Base-by-base conservation (phyloP, 2,113 vertebrate genomes). In the Urocolius indicus region DNA sequence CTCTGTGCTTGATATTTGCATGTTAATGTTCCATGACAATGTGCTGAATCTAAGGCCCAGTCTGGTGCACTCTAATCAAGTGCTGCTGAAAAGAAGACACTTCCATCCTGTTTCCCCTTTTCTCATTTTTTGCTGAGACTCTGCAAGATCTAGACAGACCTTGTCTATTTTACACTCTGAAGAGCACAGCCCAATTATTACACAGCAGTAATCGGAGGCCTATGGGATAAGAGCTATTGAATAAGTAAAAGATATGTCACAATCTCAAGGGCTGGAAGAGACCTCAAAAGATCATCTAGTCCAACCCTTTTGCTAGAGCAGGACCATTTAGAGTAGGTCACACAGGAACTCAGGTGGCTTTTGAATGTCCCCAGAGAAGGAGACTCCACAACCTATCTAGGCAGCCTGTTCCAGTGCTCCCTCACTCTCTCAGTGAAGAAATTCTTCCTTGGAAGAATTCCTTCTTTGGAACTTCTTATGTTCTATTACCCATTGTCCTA, bases 21-120 rank as follows among this genome's bases (percentile, higher is more conserved):
- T 65, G 43, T 63, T 79, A 76, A 62, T 45, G 19, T 77, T 83
- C 80, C 55, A 71, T 71, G 76, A 76, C 10, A 68, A 20, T 34
- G 30, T 84, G 27, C 27, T 84, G 68, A 55, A 63, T 74, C 29
- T 55, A 30, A 32, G 22, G 66, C 63, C 54, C 11, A 0, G 51
- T 75, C 71, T 85, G 57, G 32, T 61, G 43, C 61, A 45, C 46
- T 73, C 30, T 58, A 83, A 45, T 43, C 9, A 41, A 92, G 21
- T 16, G 27, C 43, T 46, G 11, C 32, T 62, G 68, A 46, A 80
- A 52, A 73, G 29, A 22, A 38, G 49, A 5, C 16, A 16, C 3
- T 79, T 86, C 19, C 45, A 20, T 0, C 0, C 11, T 87, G n/a
- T 57, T 73, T 12, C 19, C 3, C 6, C 6, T 13, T 52, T 48